Base-by-base conservation (phyloP, 30 jellyfish, hydroid and myxozoan species). In the Hydra vulgaris region DNA sequence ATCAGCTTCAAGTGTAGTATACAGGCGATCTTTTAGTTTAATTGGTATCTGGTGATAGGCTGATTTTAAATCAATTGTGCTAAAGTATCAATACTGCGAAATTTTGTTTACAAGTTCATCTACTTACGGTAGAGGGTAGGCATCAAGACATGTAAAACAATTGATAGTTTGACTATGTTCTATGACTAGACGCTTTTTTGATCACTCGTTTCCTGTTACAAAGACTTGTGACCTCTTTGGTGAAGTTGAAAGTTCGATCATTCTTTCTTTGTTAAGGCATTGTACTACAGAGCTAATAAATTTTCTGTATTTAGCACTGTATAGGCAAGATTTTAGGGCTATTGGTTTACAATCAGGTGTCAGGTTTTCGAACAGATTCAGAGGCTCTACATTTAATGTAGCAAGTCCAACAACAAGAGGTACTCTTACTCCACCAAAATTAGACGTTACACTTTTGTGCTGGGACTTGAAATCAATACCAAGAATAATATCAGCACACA, bases 401-500 rank as follows among this genome's bases (percentile, higher is more conserved):
- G 71, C 71, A n/a, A 56, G n/a, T 56, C 71, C 71, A 56, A 56
- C 71, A 56, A 56, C 71, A 56, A 56, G n/a, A 56, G 71, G 17
- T 56, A 56, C n/a, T 56, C n/a, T 56, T n/a, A 15, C 71, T 56
- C 71, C 17, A 56, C 71, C 71, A 15, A 56, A 56, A n/a, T 56
- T 56, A 56, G n/a, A n/a, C 17, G 71, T n/a, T 56, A 56, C 17
- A 56, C 71, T n/a, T n/a, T n/a, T n/a, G n/a, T n/a, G n/a, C n/a
- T n/a, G n/a, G n/a, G n/a, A n/a, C n/a, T n/a, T n/a, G n/a, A 56
- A 56, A 56, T 56, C 71, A 56, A n/a, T 56, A n/a, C 71, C 17
- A n/a, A 56, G 71, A 56, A 56, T 56, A n/a, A 56, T 56, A 56
- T 56, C n/a, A 15, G 71, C 71, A 56, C 71, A 56, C 71, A 56